Conservation (phyloP, 2,113 vertebrate genomes). For the Thalassoma bifasciatum region DNA sequence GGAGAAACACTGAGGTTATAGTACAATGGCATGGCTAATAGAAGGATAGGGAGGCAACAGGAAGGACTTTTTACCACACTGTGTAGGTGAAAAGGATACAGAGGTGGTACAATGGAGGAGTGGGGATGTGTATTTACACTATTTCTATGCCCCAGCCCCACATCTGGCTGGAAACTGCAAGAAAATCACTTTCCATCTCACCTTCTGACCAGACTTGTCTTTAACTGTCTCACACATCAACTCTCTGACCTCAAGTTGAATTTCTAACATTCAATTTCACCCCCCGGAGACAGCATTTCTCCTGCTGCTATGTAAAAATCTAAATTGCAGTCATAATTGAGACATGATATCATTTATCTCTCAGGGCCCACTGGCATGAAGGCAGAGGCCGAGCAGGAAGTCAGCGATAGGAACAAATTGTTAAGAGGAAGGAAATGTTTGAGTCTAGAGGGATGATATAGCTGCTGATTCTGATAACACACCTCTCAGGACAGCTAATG, state of each 20-base stretch:
- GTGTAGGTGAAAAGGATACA: slow-evolving; percentile 56
- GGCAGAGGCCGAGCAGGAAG: slow-evolving; percentile 77
- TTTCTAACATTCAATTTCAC: slow-evolving; percentile 33
- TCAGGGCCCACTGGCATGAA: slow-evolving; percentile 67
- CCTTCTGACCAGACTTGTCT: slow-evolving; percentile 25
- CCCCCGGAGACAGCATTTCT: slow-evolving; percentile 37
- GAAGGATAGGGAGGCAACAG: slow-evolving; percentile 58
- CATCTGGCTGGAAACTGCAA: slow-evolving; percentile 55
- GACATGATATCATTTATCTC: slow-evolving; percentile 77
- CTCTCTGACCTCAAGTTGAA: slow-evolving; percentile 46
- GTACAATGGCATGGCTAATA: slow-evolving; percentile 65
- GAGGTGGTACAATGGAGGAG: slow-evolving; percentile 40
- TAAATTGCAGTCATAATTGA: slow-evolving; percentile 78
- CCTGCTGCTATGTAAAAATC: slow-evolving; percentile 59
- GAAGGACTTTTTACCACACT: slow-evolving; percentile 71
- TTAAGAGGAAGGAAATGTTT: slow-evolving; percentile 85
- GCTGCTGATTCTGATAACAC: slow-evolving; percentile 67
- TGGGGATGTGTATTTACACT: slow-evolving; percentile 68
- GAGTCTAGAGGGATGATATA: slow-evolving; percentile 75
- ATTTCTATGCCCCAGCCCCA: slow-evolving; percentile 38
- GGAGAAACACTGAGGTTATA: slow-evolving; percentile 46
- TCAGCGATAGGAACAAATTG: slow-evolving; percentile 80
- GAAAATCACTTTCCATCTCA: slow-evolving; percentile 42
- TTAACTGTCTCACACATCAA: slow-evolving; percentile 13
- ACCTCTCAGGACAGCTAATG: slow-evolving; percentile 51